Conservation (phyloP, 2,113 vertebrate genomes). For the Mustelus asterias region DNA sequence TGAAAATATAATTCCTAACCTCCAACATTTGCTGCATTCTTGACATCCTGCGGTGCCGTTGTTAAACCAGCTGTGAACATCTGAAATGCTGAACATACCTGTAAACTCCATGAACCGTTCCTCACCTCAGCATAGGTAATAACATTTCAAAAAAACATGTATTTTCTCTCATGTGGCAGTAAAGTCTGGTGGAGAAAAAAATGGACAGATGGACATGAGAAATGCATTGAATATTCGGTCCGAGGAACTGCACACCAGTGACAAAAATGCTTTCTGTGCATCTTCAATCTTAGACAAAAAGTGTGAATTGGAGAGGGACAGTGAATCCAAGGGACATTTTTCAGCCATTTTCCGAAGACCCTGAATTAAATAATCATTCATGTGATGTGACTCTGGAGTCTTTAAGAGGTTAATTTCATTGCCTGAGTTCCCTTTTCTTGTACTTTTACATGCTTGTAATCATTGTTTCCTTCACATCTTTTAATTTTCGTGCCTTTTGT, state of each 20-base stretch:
- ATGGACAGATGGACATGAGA: not conserved
- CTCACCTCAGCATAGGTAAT: not conserved
- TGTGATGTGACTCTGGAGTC: not conserved
- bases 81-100: constrained; percentile 9
- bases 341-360: not conserved
- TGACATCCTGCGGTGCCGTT: not conserved
- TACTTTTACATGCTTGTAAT: not conserved
- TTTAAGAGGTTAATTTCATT: constrained; percentile 29
- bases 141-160: not conserved
- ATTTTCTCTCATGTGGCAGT: constrained; percentile 2
- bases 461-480: not conserved
- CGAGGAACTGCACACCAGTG: not conserved
- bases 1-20: not conserved
- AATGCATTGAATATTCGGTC: not conserved
- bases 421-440: not conserved
- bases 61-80: not conserved
- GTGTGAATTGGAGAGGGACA: not conserved
- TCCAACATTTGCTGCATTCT: not conserved
- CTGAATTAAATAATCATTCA: not conserved
- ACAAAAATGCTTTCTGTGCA: not conserved
- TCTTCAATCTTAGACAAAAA: not conserved
- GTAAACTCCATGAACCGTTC: not conserved
- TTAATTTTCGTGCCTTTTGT: not conserved
- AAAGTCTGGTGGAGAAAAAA: not conserved
- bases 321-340: not conserved